Evolutionary conservation across 2,888 invertebrate genomes (phyloP), one percentile per base, ranked within the genome.

Genomic region (Melinopterus prodromus): DNA sequence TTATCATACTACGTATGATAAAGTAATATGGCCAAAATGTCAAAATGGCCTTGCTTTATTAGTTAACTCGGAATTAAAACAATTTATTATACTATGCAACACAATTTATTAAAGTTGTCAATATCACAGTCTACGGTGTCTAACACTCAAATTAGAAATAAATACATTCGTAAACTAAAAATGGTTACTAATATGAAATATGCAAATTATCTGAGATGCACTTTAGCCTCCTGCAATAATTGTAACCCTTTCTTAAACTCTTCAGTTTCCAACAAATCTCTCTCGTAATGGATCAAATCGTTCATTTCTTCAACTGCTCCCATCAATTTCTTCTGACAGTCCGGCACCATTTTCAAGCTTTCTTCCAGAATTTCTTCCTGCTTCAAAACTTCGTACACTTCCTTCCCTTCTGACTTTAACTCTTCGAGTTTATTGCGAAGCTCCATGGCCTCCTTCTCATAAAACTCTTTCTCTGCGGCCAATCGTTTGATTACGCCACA

Each of bases 201-300:
- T 53, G 2, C 53, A 9, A 53, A 53, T 4, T 53, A 53, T 9
- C 7, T 53, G 53, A 53, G 53, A 53, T 53, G 53, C 36, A n/a
- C 37, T 74, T 74, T 74, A 2, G 36, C 74, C 16, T 35, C 74
- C 35, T 74, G 36, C 36, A 74, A 74, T 12, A 74, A 6, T 35
- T 74, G 35, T n/a, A 74, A 74, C 35, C 74, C 74, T 14, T 14
- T 35, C 37, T 74, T 74, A 74, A 74, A 74, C 36, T 74, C 74
- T 12, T 74, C 74, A 36, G 74, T 74, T 7, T 74, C 74, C 37
- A 36, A 14, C 35, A 74, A 74, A 3, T 74, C 12, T n/a, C 37
- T 74, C 74, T 74, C 74, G n/a, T 74, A 35, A 26, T 74, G 36
- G n/a, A 74, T 74, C 35, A 74, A 35, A 74, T 74, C 74, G 35